Percentiles rank a stretch among this genome's conserved stretches.
phyloP scores from a whole-genome alignment of 2,888 invertebrate genomes.

The Blastobasis lacticolella region DNA sequence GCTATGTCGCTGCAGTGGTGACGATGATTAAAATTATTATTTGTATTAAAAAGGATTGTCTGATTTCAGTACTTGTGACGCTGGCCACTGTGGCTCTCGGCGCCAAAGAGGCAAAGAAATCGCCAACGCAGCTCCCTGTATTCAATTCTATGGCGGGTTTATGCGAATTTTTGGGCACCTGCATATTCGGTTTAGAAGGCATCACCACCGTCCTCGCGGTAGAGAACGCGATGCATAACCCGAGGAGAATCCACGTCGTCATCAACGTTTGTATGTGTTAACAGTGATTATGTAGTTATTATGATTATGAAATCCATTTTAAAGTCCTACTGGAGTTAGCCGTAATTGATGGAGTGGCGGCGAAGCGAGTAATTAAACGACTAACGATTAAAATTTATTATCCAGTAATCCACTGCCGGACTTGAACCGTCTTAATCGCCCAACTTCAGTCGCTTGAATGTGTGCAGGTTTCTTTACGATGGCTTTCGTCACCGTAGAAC shows the following conservation, averaged over 20 bases:
- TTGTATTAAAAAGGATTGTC: neutral
- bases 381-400: neutral
- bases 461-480: too few relatives aligned
- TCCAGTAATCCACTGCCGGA: neutral
- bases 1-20: too few relatives aligned
- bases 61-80: slow-evolving; percentile 26
- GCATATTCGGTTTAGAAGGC: slow-evolving; percentile 66
- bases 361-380: neutral
- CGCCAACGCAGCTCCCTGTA: slow-evolving; percentile 16
- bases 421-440: too few relatives aligned
- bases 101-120: neutral
- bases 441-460: too few relatives aligned
- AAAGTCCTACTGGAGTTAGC: neutral
- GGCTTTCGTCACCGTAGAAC: too few relatives aligned
- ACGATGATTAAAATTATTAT: too few relatives aligned
- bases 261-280: slow-evolving; percentile 27
- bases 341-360: neutral
- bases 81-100: slow-evolving; percentile 30
- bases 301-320: neutral
- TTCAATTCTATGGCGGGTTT: slow-evolving; percentile 22
- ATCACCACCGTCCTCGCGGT: slow-evolving; percentile 35
- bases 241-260: slow-evolving; percentile 30
- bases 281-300: neutral
- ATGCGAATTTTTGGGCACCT: slow-evolving; percentile 59
- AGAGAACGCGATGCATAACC: slow-evolving; percentile 41